Conservation (phyloP, 2,797 vertebrate genomes). For the Dipus sagitta region DNA sequence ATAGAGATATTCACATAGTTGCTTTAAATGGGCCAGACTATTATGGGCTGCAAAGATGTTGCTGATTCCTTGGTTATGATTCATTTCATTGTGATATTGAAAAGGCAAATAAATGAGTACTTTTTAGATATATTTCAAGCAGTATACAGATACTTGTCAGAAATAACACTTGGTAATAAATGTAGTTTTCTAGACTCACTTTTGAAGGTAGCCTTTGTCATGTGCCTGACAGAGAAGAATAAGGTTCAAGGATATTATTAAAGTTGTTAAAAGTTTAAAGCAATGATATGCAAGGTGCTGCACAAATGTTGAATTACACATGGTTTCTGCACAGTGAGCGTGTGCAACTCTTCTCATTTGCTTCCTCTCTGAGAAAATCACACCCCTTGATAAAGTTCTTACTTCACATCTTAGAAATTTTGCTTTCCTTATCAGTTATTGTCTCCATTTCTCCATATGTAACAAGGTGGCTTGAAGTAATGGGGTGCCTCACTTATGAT, state of each 20-base stretch:
- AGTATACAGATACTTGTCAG: slow-evolving; percentile 68
- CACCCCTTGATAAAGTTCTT: slow-evolving; percentile 5
- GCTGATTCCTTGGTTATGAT: slow-evolving; percentile 47
- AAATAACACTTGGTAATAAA: slow-evolving; percentile 55
- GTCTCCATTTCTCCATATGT: not conserved
- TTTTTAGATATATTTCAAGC: slow-evolving; percentile 52
- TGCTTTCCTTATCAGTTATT: slow-evolving; percentile 9
- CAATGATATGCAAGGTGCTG: slow-evolving; percentile 46
- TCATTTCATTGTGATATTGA: slow-evolving; percentile 55
- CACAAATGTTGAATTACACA: slow-evolving; percentile 72
- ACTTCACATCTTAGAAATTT: slow-evolving; percentile 5
- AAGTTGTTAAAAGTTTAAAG: slow-evolving; percentile 75
- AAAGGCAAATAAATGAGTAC: slow-evolving; percentile 69
- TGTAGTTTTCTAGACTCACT: slow-evolving; percentile 64
- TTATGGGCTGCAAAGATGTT: not conserved
- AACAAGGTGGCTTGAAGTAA: slow-evolving; percentile 17
- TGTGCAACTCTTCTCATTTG: slow-evolving; percentile 30
- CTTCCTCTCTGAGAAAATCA: slow-evolving; percentile 43
- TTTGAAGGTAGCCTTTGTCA: slow-evolving; percentile 75
- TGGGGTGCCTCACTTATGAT: not conserved
- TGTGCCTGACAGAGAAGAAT: slow-evolving; percentile 61
- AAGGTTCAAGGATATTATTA: slow-evolving; percentile 79
- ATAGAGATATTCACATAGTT: not conserved
- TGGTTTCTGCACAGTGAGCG: slow-evolving; percentile 58
- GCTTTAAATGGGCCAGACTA: slow-evolving; percentile 13